Evolutionary conservation across 2,797 vertebrate genomes (phyloP), one percentile per base, ranked within the genome.

Genomic region (Lepilemur ruficaudatus): DNA sequence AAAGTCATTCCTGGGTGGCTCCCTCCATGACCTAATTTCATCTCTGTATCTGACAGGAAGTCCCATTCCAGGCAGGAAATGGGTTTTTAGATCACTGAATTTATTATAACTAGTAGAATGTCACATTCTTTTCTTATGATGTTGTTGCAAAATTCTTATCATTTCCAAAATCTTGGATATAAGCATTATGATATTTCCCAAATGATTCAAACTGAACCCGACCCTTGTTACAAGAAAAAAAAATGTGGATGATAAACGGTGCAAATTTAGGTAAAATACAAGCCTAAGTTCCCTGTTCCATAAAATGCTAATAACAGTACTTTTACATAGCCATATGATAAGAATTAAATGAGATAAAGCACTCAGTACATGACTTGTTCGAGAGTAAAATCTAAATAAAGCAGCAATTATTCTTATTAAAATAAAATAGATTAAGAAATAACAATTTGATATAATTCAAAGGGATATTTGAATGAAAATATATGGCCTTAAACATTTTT

Each of bases 141-240:
- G 99, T 99, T 0, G 98, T 99, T 89, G 99, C 98, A 0, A 99
- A 99, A 35, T 98, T 98, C 15, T 98, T 94, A 93, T 99, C 99
- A 9, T 98, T 99, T 93, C 99, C 99, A 3, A 99, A 99, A 95
- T 99, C 99, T 93, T 99, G 99, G 97, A 99, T 99, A 83, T 99
- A 99, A 87, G 99, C 99, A 69, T 99, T 99, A 97, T 99, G 99
- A 91, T 98, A 99, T 97, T 98, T 99, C 35, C 99, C 99, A 93
- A 98, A 99, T 0, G 98, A 98, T 96, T 99, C 99, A 97, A 99
- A 98, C 59, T 99, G 98, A 35, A 99, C 99, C 99, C 99, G 97
- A 32, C 63, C 61, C 75, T 69, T 59, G 4, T 30, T 50, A 93
- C 28, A 93, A 72, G 20, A 85, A 92, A 89, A 91, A 79, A 65